A percentile compares a stretch with the other conserved stretches of the same genome.
phyloP scores from a whole-genome alignment of 1,140 invertebrate species.

The Drosophila grimshawi region DNA sequence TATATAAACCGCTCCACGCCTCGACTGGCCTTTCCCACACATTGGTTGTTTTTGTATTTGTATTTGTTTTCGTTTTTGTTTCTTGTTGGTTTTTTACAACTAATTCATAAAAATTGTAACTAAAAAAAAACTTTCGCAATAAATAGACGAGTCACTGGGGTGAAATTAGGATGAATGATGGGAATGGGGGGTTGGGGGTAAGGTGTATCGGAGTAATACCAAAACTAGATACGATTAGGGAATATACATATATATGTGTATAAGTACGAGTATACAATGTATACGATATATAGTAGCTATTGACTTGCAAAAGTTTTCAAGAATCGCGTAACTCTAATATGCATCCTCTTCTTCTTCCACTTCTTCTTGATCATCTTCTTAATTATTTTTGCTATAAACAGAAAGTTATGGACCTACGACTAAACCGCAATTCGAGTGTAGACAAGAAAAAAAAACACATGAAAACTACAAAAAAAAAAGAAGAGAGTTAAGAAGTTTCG shows the following conservation, averaged over 20 bases:
- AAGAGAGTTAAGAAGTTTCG: conserved; percentile 48
- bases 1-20: conserved; percentile 46
- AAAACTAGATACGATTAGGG: conserved; percentile 27
- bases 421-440: conserved; percentile 41
- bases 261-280: conserved; percentile 13
- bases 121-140: conserved; percentile 54
- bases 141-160: conserved; percentile 29
- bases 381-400: conserved; percentile 65
- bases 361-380: conserved; percentile 1
- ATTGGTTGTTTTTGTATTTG: neutral
- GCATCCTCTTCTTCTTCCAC: conserved; percentile 7
- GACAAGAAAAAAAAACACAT: conserved; percentile 25
- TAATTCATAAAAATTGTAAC: conserved; percentile 74
- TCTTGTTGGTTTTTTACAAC: conserved; percentile 48
- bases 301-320: conserved; percentile 49
- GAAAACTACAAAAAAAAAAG: conserved; percentile 62
- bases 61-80: conserved; percentile 5
- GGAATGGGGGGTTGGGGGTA: neutral
- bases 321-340: conserved; percentile 32
- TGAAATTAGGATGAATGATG: neutral
- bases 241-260: conserved; percentile 18
- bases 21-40: conserved; percentile 33
- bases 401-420: conserved; percentile 47
- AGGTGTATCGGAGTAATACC: conserved; percentile 33
- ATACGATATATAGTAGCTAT: conserved; percentile 31